phyloP scores from a whole-genome alignment of 2,113 vertebrate species.

The Semnornis frantzii region DNA sequence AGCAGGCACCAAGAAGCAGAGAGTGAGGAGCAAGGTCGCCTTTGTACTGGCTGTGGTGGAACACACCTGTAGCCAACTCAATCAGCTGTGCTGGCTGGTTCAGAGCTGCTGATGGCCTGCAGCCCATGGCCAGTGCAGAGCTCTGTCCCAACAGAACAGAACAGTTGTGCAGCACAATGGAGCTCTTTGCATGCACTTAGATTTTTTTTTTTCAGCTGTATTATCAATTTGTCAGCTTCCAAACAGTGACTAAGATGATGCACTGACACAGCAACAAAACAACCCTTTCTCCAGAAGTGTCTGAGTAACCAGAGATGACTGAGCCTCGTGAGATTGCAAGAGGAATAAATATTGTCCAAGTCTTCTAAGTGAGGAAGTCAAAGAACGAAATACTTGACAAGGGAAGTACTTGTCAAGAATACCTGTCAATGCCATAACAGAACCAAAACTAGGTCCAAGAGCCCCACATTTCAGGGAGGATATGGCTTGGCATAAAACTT shows the following conservation, averaged over 20 bases:
- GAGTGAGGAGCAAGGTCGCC: too few species aligned
- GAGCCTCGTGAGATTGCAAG: neutral
- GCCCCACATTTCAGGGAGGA: neutral
- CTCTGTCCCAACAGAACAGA: too few species aligned
- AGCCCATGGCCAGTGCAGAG: too few species aligned
- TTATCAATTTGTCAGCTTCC: neutral
- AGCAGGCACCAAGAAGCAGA: too few species aligned
- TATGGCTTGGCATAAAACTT: neutral
- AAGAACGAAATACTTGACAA: neutral
- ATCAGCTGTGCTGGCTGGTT: too few species aligned
- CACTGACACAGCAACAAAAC: neutral
- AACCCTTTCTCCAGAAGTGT: neutral
- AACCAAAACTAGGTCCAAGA: neutral
- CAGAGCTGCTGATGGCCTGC: too few species aligned
- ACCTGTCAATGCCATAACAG: neutral
- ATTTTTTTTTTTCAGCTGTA: neutral
- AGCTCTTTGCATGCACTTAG: neutral
- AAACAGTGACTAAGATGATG: neutral
- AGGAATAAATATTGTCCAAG: neutral
- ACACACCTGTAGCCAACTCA: too few species aligned
- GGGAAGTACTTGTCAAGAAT: neutral
- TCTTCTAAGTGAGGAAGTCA: neutral
- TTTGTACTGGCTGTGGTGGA: too few species aligned
- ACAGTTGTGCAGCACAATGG: neutral
- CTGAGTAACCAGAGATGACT: neutral